phyloP scores from a whole-genome alignment of 2,797 vertebrate genomes.

The Gallinago nigripennis region DNA sequence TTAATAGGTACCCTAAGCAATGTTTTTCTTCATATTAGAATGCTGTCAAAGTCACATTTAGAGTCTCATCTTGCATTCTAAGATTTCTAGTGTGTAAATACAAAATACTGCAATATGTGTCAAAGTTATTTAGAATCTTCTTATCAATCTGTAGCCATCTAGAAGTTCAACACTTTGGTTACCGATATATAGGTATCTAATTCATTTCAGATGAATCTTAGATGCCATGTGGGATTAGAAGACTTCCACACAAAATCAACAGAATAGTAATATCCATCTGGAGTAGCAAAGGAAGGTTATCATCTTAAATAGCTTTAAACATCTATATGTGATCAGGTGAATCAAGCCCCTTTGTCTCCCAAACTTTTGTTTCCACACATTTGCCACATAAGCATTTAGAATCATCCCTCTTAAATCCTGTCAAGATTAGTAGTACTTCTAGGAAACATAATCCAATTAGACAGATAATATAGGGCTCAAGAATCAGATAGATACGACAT shows the following conservation, averaged over 20 bases:
- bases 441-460: neutral
- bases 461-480: neutral
- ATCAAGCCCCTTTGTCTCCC: neutral
- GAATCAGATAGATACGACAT: neutral
- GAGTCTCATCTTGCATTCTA: neutral
- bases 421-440: neutral
- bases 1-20: neutral
- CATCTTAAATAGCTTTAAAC: neutral
- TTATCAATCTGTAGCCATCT: neutral
- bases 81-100: neutral
- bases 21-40: neutral
- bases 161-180: neutral
- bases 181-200: neutral
- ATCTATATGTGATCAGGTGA: neutral
- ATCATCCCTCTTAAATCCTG: neutral
- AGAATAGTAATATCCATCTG: neutral
- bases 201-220: neutral
- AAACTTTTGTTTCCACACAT: neutral
- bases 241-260: neutral
- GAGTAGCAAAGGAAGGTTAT: neutral
- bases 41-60: neutral
- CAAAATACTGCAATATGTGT: neutral
- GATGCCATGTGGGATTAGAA: neutral
- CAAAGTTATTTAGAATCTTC: neutral
- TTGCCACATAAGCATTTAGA: neutral